Evolutionary conservation across 2,888 invertebrate species (phyloP).

Genomic region (Acanthacorydalis orientalis): DNA sequence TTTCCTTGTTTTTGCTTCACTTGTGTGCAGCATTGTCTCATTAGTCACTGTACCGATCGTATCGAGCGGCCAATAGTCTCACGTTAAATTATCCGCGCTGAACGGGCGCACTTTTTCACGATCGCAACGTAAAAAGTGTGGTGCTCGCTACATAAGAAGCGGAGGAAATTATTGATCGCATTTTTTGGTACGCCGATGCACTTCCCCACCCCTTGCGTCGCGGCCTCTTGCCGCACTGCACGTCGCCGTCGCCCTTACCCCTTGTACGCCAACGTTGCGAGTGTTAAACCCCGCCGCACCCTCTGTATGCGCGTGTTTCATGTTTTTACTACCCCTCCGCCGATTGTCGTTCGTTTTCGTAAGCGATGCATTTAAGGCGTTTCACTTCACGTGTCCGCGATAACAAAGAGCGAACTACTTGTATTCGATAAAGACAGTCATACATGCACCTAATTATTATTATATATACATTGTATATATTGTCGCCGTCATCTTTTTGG

Average conservation of each 20-base stretch:
- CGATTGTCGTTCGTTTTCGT: too few species aligned
- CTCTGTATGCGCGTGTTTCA: background rate
- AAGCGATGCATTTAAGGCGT: too few species aligned
- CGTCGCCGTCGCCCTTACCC: background rate
- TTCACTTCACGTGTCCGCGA: too few species aligned
- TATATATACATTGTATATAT: too few species aligned
- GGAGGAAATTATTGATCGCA: constrained; percentile 29
- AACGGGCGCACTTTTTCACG: background rate
- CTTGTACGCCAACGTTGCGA: background rate
- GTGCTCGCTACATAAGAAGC: constrained; percentile 29
- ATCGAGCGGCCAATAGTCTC: background rate
- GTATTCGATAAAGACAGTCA: too few species aligned
- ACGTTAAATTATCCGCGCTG: background rate
- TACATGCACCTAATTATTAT: too few species aligned
- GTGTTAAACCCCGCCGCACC: background rate
- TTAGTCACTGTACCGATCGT: background rate
- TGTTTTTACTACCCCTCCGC: background rate
- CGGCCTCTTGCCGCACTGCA: background rate
- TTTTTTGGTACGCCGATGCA: constrained; percentile 29
- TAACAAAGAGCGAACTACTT: too few species aligned
- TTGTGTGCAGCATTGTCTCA: constrained; percentile 7
- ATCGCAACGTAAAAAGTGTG: constrained; percentile 24
- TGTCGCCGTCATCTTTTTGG: too few species aligned
- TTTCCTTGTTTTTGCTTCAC: constrained; percentile 7
- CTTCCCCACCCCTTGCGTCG: constrained; percentile 9